phyloP scores from a whole-genome alignment of 2,113 vertebrate species.

The Sterrhoptilus dennistouni region DNA sequence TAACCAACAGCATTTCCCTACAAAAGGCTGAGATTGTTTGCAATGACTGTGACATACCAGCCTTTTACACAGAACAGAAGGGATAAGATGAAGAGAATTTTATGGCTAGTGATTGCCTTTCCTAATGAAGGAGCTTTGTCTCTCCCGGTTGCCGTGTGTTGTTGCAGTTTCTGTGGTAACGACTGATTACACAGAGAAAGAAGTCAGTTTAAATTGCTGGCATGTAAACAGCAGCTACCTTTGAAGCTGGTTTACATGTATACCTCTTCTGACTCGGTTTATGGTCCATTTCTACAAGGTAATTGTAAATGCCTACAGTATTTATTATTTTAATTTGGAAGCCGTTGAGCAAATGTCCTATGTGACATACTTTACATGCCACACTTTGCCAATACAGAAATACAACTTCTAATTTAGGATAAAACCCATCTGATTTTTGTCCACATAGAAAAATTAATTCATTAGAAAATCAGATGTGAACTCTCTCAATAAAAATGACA shows the following conservation, averaged over 20 bases:
- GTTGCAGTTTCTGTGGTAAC: conserved; percentile 64
- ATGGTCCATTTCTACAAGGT: background rate
- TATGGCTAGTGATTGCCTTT: background rate
- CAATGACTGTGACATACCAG: background rate
- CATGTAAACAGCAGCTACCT: background rate
- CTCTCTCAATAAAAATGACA: background rate
- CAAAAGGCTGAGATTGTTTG: background rate
- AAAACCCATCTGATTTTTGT: background rate
- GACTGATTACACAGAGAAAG: background rate
- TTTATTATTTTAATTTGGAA: background rate
- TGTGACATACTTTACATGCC: background rate
- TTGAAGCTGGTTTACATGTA: background rate
- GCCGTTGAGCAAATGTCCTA: background rate
- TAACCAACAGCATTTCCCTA: background rate
- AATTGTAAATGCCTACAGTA: background rate
- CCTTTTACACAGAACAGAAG: background rate
- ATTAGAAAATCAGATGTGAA: background rate
- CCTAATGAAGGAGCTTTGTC: conserved; percentile 32
- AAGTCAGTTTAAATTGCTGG: background rate
- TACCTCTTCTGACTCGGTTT: background rate
- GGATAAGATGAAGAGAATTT: background rate
- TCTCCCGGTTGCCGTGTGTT: background rate
- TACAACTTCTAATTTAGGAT: background rate
- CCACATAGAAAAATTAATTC: background rate
- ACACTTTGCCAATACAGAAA: background rate